A percentile compares a stretch with the other conserved stretches of the same genome.
Evolutionary conservation across 1,140 invertebrate genomes (phyloP).

Genomic region (Phenacoccus solenopsis): DNA sequence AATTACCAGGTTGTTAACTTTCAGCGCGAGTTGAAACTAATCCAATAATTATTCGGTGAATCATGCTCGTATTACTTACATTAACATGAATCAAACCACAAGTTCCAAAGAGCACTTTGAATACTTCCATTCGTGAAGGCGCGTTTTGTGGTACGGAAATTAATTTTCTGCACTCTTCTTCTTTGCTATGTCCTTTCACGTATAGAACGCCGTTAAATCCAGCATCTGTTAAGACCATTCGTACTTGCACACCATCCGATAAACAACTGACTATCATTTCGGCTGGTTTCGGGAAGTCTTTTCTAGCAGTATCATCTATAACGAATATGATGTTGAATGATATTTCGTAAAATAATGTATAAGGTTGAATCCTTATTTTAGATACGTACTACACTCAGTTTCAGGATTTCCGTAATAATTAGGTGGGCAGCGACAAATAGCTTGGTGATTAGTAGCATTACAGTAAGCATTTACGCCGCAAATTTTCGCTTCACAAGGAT

Average conservation of each 20-base stretch:
- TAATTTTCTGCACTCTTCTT: conserved; percentile 70
- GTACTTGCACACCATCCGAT: conserved; percentile 80
- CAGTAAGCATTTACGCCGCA: conserved; percentile 69
- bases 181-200: conserved; percentile 87
- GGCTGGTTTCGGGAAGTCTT: conserved; percentile 63
- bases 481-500: conserved; percentile 54
- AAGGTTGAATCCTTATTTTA: no score
- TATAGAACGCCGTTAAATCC: conserved; percentile 85
- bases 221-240: conserved; percentile 60
- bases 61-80: conserved; percentile 50
- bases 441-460: conserved; percentile 60
- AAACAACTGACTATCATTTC: conserved; percentile 78
- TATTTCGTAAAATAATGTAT: not conserved
- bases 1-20: conserved; percentile 22
- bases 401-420: conserved; percentile 56
- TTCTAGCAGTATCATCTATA: conserved; percentile 29
- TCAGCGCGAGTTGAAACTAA: no score
- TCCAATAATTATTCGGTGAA: no score
- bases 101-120: conserved; percentile 81
- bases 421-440: conserved; percentile 58
- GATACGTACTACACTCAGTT: conserved; percentile 45
- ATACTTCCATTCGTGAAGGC: conserved; percentile 56
- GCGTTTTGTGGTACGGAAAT: conserved; percentile 56
- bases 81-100: conserved; percentile 85
- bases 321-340: not conserved